phyloP scores from a whole-genome alignment of 2,888 invertebrate genomes.

The Coecobrya sp. region DNA sequence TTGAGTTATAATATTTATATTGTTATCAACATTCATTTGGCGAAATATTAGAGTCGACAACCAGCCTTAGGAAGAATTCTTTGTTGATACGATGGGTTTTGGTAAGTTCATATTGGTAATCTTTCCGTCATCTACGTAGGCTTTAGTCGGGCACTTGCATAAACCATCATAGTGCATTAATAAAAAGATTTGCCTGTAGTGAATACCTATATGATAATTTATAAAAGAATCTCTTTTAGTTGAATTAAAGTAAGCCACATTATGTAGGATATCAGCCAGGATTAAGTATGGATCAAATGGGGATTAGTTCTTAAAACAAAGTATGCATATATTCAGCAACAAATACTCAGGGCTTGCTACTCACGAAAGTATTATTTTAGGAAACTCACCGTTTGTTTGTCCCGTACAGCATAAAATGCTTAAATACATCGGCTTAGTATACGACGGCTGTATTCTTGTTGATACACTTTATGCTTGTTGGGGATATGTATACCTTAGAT shows the following conservation, averaged over 20 bases:
- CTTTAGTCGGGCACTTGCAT: background rate
- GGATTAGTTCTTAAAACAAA: constrained; percentile 66
- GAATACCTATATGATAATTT: constrained; percentile 56
- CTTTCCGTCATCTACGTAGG: constrained; percentile 14
- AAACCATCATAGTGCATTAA: background rate
- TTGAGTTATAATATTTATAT: too few species aligned
- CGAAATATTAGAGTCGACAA: too few species aligned
- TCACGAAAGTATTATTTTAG: background rate
- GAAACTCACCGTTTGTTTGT: background rate
- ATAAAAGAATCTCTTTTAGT: constrained; percentile 49
- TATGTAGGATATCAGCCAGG: constrained; percentile 70
- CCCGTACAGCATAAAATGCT: background rate
- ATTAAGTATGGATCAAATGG: constrained; percentile 70
- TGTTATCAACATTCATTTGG: too few species aligned
- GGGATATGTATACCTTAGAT: background rate
- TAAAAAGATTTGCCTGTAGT: constrained; percentile 7
- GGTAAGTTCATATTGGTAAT: constrained; percentile 41
- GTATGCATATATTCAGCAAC: background rate
- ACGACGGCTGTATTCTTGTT: background rate
- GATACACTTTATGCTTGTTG: background rate
- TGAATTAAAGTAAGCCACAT: constrained; percentile 68
- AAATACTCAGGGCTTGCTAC: background rate
- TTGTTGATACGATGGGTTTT: too few species aligned
- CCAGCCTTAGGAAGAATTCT: too few species aligned
- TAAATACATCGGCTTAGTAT: background rate